A percentile compares a stretch with the other conserved stretches of the same genome.
Conservation (phyloP, 1,140 invertebrate genomes). For the Trachymyrmex septentrionalis region DNA sequence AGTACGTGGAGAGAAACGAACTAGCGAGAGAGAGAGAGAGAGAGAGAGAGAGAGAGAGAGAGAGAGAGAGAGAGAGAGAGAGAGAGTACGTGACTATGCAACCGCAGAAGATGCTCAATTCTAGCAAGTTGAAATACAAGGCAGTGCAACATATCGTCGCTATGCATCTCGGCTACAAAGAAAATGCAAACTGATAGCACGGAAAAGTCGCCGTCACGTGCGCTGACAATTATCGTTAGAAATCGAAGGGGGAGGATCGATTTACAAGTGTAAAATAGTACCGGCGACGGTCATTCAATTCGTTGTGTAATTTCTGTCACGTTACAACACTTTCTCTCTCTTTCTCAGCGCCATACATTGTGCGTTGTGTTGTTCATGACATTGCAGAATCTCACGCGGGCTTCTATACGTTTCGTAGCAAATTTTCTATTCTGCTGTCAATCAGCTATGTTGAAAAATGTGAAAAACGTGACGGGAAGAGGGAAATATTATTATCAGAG, state of each 20-base stretch:
- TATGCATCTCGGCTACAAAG: background rate
- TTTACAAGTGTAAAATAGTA: constrained; percentile 28
- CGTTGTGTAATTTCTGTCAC: constrained; percentile 38
- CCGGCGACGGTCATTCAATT: constrained; percentile 34
- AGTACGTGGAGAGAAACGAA: background rate
- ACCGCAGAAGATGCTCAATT: constrained; percentile 78
- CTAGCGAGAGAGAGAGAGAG: constrained; percentile 2
- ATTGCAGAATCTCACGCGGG: constrained; percentile 44
- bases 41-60: constrained; percentile 19
- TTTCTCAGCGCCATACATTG: constrained; percentile 3
- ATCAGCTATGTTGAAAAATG: constrained; percentile 16
- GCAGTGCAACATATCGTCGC: constrained; percentile 18
- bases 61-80: constrained; percentile 19
- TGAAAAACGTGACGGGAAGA: background rate
- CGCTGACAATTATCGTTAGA: constrained; percentile 33
- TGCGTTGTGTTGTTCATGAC: constrained; percentile 30
- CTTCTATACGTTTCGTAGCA: constrained; percentile 22
- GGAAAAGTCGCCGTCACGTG: constrained; percentile 6
- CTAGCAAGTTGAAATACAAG: constrained; percentile 76
- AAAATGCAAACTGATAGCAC: constrained; percentile 30
- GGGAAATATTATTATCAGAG: background rate
- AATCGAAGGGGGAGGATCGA: constrained; percentile 50
- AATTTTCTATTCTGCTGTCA: constrained; percentile 47
- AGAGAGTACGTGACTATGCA: constrained; percentile 79
- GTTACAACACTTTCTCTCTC: constrained; percentile 33